Percentiles rank a stretch among this genome's conserved stretches.
Evolutionary conservation across 1,140 invertebrate genomes (phyloP).

Genomic region (Agrypnia vestita): DNA sequence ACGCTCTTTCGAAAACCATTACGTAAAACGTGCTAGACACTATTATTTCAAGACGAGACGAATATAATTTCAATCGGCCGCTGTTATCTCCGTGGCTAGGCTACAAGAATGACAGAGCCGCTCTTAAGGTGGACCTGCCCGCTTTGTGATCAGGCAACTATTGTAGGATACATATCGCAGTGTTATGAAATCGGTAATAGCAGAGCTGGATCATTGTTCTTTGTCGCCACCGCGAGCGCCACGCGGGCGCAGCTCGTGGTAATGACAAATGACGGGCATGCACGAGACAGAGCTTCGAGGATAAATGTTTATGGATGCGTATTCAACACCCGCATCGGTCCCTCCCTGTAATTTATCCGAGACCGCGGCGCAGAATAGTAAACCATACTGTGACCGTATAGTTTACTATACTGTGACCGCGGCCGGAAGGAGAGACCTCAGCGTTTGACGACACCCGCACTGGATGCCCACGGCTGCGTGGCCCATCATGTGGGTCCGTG

Average conservation of each 20-base stretch:
- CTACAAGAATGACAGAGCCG: no score
- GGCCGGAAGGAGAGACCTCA: constrained; percentile 1
- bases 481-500: background rate
- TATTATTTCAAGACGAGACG: no score
- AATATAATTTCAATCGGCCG: no score
- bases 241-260: background rate
- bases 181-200: background rate
- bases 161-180: no score
- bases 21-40: no score
- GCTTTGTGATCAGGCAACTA: no score
- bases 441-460: constrained; percentile 14
- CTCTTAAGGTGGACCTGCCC: no score
- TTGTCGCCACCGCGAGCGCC: background rate
- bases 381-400: no score
- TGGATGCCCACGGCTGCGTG: background rate
- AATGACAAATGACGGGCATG: background rate
- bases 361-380: no score
- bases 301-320: background rate
- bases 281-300: background rate
- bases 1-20: no score
- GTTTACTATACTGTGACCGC: no score
- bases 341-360: constrained; percentile 27
- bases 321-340: constrained; percentile 22
- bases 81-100: no score
- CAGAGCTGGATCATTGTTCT: background rate